phyloP scores from a whole-genome alignment of 2,113 vertebrate species.

The Crotalus viridis region DNA sequence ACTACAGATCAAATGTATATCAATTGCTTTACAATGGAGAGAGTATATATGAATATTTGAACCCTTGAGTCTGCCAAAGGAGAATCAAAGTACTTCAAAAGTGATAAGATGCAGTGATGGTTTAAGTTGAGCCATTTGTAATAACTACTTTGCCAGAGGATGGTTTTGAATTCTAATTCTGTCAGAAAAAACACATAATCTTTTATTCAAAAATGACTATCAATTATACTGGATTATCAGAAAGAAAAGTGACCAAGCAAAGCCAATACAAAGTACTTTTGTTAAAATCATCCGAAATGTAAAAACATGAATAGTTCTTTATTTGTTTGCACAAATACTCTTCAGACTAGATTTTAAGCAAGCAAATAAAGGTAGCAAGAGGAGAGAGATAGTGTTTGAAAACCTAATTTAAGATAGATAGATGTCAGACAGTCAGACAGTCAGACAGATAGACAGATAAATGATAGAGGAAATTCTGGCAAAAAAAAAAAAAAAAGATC shows the following conservation, averaged over 20 bases:
- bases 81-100: background rate
- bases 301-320: background rate
- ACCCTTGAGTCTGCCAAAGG: background rate
- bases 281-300: background rate
- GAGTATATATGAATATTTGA: background rate
- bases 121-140: background rate
- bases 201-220: background rate
- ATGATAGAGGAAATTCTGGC: background rate
- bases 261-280: background rate
- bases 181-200: background rate
- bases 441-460: background rate
- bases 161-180: background rate
- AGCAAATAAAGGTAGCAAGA: background rate
- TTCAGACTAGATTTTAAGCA: background rate
- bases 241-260: background rate
- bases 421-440: too few species aligned
- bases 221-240: background rate
- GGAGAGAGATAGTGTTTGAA: background rate
- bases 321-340: background rate
- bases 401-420: too few species aligned
- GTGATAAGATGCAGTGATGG: background rate
- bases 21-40: background rate
- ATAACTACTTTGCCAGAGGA: background rate
- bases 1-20: background rate
- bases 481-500: background rate